Percentiles rank a stretch among this genome's conserved stretches.
These are phyloP conservation scores for Chrysocyon brachyurus DNA, from an alignment of 2,797 vertebrate genomes.

Conservation along the genomic window DNA sequence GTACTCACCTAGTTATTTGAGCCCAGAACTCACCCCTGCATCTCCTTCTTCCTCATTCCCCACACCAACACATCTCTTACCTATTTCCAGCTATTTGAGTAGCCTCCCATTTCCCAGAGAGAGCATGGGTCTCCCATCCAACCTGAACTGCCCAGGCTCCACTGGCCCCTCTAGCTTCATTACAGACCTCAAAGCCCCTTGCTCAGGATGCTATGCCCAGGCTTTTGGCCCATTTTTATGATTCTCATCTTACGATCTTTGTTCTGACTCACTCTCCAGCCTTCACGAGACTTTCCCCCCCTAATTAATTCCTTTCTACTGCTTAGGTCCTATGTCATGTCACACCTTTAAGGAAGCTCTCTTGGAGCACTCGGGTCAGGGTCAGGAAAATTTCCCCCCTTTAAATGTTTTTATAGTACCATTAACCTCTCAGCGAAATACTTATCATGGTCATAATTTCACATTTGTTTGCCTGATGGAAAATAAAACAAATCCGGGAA, in stretches of 20 bases:
- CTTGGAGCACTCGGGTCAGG: not conserved
- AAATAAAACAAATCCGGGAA: not conserved
- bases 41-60: not conserved
- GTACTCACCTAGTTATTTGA: not conserved
- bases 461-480: not conserved
- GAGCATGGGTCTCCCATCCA: too few relatives aligned
- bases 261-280: not conserved
- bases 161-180: too few relatives aligned
- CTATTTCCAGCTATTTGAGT: not conserved
- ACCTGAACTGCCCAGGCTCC: not conserved
- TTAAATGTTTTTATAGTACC: not conserved
- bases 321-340: not conserved
- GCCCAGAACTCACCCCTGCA: not conserved
- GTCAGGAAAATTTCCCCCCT: not conserved
- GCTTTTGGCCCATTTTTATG: not conserved
- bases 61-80: not conserved
- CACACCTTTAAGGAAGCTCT: not conserved
- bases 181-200: not conserved
- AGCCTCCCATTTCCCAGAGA: not conserved
- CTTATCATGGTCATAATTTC: not conserved
- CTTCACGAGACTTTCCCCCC: not conserved
- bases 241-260: too few relatives aligned
- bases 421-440: not conserved
- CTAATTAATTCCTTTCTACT: not conserved
- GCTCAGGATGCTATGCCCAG: rapidly evolving